A percentile compares a stretch with the other conserved stretches of the same genome.
These are phyloP conservation scores for Lasioglossum baleicum DNA, from an alignment of 1,140 invertebrate species.

Conservation along the genomic window DNA sequence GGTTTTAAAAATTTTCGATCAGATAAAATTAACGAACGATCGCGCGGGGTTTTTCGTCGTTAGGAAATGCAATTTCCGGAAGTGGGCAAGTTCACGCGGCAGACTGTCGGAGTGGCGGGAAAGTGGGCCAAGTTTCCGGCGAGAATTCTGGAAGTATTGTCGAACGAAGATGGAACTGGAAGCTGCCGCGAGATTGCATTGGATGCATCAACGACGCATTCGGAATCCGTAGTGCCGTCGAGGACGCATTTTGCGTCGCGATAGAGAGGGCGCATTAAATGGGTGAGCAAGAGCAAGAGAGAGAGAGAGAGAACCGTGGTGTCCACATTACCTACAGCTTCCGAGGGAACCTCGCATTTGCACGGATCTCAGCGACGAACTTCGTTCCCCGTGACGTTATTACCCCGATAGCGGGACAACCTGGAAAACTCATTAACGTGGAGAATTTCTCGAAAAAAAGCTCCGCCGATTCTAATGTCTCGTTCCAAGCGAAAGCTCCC, in stretches of 20 bases:
- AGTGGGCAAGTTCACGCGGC: neutral
- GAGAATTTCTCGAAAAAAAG: neutral
- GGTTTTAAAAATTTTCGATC: no score
- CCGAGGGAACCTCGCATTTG: neutral
- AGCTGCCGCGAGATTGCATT: constrained; percentile 1
- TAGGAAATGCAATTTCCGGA: constrained; percentile 10
- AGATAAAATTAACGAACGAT: neutral
- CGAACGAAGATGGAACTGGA: constrained; percentile 16
- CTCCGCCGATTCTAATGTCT: no score
- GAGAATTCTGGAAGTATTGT: constrained; percentile 1
- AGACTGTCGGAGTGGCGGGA: neutral
- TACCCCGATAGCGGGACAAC: neutral
- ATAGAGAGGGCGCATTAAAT: neutral
- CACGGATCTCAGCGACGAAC: neutral
- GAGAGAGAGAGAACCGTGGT: neutral
- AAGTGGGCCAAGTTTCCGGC: constrained; percentile 1
- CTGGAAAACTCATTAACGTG: neutral
- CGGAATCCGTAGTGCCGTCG: neutral
- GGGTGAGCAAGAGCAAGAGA: neutral
- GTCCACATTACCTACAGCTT: constrained; percentile 1
- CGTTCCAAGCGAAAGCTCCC: no score
- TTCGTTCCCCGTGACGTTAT: neutral
- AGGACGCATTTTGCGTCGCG: constrained; percentile 1
- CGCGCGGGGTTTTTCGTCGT: neutral
- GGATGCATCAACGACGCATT: constrained; percentile 1